Conservation (phyloP, 1,140 invertebrate species). For the Anoplolepis gracilipes region DNA sequence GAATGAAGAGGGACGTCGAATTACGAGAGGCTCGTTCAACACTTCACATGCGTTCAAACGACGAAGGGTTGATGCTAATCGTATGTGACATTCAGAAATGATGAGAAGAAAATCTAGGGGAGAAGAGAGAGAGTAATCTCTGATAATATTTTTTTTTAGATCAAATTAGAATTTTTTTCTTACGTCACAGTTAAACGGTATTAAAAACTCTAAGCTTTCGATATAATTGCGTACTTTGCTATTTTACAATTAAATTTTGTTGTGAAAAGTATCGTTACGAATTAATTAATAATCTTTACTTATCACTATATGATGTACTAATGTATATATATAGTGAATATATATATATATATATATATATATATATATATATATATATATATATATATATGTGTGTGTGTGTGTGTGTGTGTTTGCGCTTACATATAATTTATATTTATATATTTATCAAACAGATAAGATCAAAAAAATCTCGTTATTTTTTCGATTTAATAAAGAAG, state of each 20-base stretch:
- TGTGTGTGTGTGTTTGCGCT: no score
- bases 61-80: conserved; percentile 35
- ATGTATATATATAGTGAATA: no score
- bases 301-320: not conserved
- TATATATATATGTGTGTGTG: no score
- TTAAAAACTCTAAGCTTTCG: not conserved
- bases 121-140: not conserved
- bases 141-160: not conserved
- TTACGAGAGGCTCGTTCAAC: not conserved
- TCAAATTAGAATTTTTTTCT: not conserved
- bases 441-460: not conserved
- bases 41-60: conserved; percentile 7
- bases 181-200: not conserved
- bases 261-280: not conserved
- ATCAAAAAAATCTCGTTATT: not conserved
- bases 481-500: not conserved
- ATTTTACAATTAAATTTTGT: not conserved
- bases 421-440: not conserved
- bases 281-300: not conserved
- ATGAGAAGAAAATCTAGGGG: not conserved
- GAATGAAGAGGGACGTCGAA: conserved; percentile 18
- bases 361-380: no score
- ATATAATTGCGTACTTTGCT: not conserved
- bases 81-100: conserved; percentile 5
- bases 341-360: no score